Base-by-base conservation (phyloP, 2,797 vertebrate genomes). In the Etheostoma perlongum region DNA sequence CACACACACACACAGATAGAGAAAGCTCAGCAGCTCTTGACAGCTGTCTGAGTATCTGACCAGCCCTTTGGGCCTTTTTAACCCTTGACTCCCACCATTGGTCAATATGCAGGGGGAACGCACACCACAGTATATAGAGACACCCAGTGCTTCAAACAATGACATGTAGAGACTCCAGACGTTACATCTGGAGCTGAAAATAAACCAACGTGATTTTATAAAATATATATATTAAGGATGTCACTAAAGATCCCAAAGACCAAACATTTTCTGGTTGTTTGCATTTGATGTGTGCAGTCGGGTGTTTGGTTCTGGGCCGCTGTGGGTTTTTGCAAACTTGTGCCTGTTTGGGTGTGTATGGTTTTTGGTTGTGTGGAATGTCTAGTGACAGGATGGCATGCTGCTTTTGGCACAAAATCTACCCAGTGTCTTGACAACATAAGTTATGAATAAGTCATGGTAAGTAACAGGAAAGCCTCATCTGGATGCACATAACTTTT, bases 191-290 rank as follows among this genome's bases (percentile, higher is more conserved):
- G 65, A 63, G 18, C 63, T 12, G 25, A 75, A 85, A 83, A 76
- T 46, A 74, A 85, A 80, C 57, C 60, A 72, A 64, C 18, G 13
- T 11, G 42, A 75, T 48, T 51, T 33, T 23, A 52, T 16, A 14
- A 57, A 49, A 42, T 5, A 11, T 0, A 49, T 46, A 14, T 16
- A 27, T 18, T 6, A 25, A 52, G 40, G 60, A 33, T 78, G 68
- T 57, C 16, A 48, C 40, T 36, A 8, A 79, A 79, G 70, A 90
- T 89, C 90, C 89, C 88, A 88, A 88, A 85, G 90, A 91, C 90
- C 91, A 92, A 92, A 91, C 87, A 85, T 90, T 76, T 78, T 74
- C 5, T 81, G 72, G 72, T 69, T 84, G 88, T 79, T 76, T 85
- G 75, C 57, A 27, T 81, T 81, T 78, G 82, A 77, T 77, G 68